Evolutionary conservation across 2,797 vertebrate species (phyloP), one percentile per base, ranked within the genome.

Genomic region (Tokudaia tokunoshimensis): DNA sequence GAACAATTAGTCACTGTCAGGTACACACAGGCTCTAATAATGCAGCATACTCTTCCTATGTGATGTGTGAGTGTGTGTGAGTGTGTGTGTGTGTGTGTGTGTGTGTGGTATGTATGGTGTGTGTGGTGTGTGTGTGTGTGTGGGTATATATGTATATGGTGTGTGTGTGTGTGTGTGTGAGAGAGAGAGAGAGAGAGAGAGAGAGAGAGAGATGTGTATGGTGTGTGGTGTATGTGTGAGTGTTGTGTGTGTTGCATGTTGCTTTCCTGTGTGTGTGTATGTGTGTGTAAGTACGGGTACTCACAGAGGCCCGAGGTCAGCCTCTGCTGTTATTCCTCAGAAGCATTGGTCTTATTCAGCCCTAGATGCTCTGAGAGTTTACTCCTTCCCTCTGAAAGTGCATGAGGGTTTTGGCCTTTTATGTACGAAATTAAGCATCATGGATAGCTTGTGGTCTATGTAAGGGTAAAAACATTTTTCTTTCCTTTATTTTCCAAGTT

Each of bases 331-430:
- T 87, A n/a, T 15, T 88, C 15, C 70, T 88, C 12, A 2, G 24
- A 31, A 61, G 29, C 83, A n/a, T 20, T 78, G 57, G 31, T 20
- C 57, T 89, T 4, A 50, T 61, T 76, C 14, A 65, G 59, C 34
- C 34, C 44, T 26, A 41, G 24, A 9, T 65, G 80, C 37, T 80
- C 61, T 91, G 67, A 15, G 1, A 41, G 34, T 19, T 31, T 34
- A n/a, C 13, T 89, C 34, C 63, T 44, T 84, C 19, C 15, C 20
- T 19, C 44, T 29, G n/a, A 88, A 78, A 94, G 20, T 50, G 12
- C 8, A 41, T 50, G 67, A 96, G 74, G 59, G 67, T n/a, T 95
- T 96, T 78, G 72, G 12, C 84, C 84, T 57, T 70, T 59, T 89
- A 44, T 75, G 26, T 76, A 20, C 44, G 37, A 89, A 89, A 59